A percentile compares a stretch with the other conserved stretches of the same genome.
Conservation (phyloP, 1,140 invertebrate species). For the Penaeus chinensis region DNA sequence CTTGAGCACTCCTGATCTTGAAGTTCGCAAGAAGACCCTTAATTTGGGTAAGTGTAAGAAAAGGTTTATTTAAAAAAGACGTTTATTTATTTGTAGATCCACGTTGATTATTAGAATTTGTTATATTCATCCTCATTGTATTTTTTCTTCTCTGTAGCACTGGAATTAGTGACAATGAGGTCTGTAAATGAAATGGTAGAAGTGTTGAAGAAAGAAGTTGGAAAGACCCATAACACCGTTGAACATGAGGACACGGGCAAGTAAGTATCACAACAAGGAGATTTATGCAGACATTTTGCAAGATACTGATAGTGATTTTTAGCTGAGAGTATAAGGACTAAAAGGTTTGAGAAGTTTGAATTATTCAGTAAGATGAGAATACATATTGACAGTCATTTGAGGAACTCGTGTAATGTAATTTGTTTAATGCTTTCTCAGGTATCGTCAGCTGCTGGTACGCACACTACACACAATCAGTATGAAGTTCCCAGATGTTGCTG, state of each 20-base stretch:
- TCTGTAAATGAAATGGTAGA: conserved; percentile 97
- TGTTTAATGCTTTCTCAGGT: conserved; percentile 73
- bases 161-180: conserved; percentile 92
- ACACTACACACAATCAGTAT: conserved; percentile 96
- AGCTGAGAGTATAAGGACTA: too few species aligned
- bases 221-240: conserved; percentile 86
- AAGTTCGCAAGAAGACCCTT: conserved; percentile 79
- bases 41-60: conserved; percentile 41
- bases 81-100: too few species aligned
- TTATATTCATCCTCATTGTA: background rate
- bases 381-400: too few species aligned
- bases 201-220: conserved; percentile 93
- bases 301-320: too few species aligned
- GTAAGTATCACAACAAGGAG: conserved; percentile 69
- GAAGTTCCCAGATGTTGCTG: conserved; percentile 97
- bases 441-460: conserved; percentile 93
- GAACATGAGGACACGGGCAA: conserved; percentile 96
- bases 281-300: background rate
- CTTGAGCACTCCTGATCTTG: conserved; percentile 91
- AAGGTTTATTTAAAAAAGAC: background rate
- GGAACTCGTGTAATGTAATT: too few species aligned
- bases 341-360: too few species aligned
- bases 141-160: conserved; percentile 71
- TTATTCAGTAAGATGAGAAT: too few species aligned
- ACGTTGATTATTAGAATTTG: too few species aligned